Evolutionary conservation across 2,797 vertebrate species (phyloP).

Genomic region (Acipenser transmontanus): DNA sequence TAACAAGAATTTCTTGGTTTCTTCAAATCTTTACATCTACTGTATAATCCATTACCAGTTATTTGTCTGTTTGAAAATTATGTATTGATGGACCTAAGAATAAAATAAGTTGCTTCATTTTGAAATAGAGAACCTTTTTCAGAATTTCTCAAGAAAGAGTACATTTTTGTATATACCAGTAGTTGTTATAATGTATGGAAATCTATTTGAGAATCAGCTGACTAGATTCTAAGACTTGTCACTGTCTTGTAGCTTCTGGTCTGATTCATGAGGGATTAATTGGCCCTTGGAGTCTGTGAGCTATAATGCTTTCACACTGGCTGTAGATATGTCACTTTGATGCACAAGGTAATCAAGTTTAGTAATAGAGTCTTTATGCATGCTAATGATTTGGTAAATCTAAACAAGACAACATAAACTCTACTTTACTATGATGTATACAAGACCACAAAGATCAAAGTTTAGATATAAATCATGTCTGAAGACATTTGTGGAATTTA

Average conservation of each 20-base stretch:
- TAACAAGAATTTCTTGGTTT: too few species aligned
- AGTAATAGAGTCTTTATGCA: slow-evolving; percentile 57
- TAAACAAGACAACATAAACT: slow-evolving; percentile 32
- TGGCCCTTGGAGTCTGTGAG: slow-evolving; percentile 34
- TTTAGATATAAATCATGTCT: background rate
- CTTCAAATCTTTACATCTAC: too few species aligned
- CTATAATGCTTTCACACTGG: slow-evolving; percentile 30
- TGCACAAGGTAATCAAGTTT: slow-evolving; percentile 61
- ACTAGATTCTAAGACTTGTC: slow-evolving; percentile 32
- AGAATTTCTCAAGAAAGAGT: too few species aligned
- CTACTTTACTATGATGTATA: slow-evolving; percentile 13
- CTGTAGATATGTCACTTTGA: slow-evolving; percentile 57
- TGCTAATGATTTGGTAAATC: slow-evolving; percentile 46
- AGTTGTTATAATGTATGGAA: slow-evolving; percentile 25
- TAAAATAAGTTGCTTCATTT: too few species aligned
- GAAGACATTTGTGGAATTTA: too few species aligned
- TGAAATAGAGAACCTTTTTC: too few species aligned
- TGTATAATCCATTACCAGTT: too few species aligned
- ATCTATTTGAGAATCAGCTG: slow-evolving; percentile 38
- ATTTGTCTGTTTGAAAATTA: too few species aligned
- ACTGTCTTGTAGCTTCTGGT: slow-evolving; percentile 34
- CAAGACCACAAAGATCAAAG: slow-evolving; percentile 8
- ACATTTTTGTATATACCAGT: slow-evolving; percentile 8
- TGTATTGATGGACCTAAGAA: too few species aligned
- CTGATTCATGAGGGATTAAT: slow-evolving; percentile 38